Evolutionary conservation across 2,797 vertebrate genomes (phyloP).

Genomic region (Aphelocoma californica): DNA sequence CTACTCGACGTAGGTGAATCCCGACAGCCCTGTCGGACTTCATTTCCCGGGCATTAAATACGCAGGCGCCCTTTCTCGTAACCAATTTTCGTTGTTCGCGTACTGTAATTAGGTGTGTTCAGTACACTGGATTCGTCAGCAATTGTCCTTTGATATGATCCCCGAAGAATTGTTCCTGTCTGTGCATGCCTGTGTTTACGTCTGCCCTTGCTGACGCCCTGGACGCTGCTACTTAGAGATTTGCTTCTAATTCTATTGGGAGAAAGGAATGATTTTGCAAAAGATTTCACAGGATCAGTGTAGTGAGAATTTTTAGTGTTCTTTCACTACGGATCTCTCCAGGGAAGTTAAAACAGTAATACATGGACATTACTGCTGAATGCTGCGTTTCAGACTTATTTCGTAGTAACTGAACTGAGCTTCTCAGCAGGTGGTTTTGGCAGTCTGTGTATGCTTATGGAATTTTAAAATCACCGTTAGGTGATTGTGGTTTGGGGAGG

Average conservation of each 20-base stretch:
- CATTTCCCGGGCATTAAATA: not conserved
- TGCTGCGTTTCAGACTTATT: not conserved
- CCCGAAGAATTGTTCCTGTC: not conserved
- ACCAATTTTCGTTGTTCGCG: not conserved
- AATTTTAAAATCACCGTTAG: not conserved
- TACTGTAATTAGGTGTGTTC: not conserved
- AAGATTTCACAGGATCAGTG: not conserved
- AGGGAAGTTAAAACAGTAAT: not conserved
- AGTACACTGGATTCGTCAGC: not conserved
- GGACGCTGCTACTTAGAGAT: not conserved
- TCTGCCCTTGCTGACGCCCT: not conserved
- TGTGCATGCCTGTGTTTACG: accelerated
- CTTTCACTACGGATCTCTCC: slow-evolving; percentile 37
- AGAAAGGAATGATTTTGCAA: slow-evolving; percentile 22
- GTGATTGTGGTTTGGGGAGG: not conserved
- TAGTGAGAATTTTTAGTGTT: slow-evolving; percentile 1
- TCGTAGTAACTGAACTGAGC: not conserved
- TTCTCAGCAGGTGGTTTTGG: not conserved
- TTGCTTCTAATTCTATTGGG: not conserved
- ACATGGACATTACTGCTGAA: not conserved
- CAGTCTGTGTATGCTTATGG: not conserved
- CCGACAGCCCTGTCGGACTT: not conserved
- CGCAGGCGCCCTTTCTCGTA: not conserved
- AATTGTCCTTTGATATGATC: not conserved
- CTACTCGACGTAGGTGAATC: not conserved